These are phyloP conservation scores for Nyctibius grandis DNA, from an alignment of 2,797 vertebrate genomes.

Conservation along the genomic window DNA sequence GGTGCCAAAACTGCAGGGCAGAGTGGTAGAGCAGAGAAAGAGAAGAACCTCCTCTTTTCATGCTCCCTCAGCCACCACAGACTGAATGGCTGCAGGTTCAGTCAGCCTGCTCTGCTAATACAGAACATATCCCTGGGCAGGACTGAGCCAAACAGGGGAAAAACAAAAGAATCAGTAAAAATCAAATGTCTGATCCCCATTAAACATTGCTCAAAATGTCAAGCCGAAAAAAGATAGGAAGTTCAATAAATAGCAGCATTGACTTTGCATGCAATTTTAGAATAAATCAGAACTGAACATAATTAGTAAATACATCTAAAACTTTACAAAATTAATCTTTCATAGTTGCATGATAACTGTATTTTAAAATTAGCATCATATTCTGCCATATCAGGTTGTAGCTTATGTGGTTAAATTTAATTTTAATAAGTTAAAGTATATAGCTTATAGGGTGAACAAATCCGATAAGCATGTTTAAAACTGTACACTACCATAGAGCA, in stretches of 20 bases:
- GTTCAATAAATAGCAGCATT: constrained; percentile 7
- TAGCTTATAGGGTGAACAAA: neutral
- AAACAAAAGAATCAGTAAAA: no score
- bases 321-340: neutral
- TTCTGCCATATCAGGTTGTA: neutral
- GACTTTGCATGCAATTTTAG: neutral
- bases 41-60: neutral
- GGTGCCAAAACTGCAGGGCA: neutral
- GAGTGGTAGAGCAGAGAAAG: neutral
- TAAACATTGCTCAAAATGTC: neutral
- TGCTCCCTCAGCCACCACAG: neutral
- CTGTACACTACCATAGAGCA: neutral
- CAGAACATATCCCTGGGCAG: neutral
- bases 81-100: neutral
- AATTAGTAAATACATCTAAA: neutral
- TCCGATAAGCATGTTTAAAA: neutral
- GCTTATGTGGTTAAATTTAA: neutral
- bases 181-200: neutral
- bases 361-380: neutral
- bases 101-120: neutral
- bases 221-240: neutral
- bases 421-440: neutral
- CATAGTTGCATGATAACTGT: neutral
- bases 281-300: neutral
- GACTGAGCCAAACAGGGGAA: neutral